Base-by-base conservation (phyloP, 2,888 invertebrate species). In the Halictus ligatus region DNA sequence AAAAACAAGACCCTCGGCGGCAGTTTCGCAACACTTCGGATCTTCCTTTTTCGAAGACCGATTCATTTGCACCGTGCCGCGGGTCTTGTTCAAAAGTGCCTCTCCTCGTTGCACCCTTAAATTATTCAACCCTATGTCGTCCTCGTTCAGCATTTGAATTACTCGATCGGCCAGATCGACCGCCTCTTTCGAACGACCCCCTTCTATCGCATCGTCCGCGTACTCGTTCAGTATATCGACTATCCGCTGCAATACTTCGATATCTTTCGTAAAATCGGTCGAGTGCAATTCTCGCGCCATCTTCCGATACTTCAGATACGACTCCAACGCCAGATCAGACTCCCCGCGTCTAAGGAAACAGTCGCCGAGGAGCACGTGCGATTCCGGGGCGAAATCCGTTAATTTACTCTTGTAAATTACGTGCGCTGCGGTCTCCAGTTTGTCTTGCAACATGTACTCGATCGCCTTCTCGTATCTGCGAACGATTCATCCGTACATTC, bases 181-280 rank as follows among this genome's bases (percentile, higher is more conserved):
- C 5, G 75, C 80, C 0, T 76, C 71, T 25, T 81, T 81, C 8
- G 83, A 79, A n/a, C 48, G 58, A 35, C 69, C 54, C 1, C 71
- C 40, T n/a, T 48, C 40, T 2, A 35, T 48, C 10, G 86, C 88
- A 6, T 48, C 21, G n/a, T 78, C 78, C 25, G 89, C 86, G 1
- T 74, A 75, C 21, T 81, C 67, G 81, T 91, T 91, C 35, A 91
- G 15, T 12, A 92, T 89, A 78, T 91, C 89, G 29, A 84, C 79
- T 75, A 91, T 85, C 7, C 92, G 88, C 48, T 89, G 82, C 0
- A 84, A 58, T 43, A 91, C 50, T 50, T 85, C 80, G 48, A 84
- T 77, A 15, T 67, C 58, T 12, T 77, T 87, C 25, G 35, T 60
- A 54, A 81, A 72, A 18, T 21, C 1, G 7, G 77, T 58, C 5